Base-by-base conservation (phyloP, 2,888 invertebrate genomes). In the Galerucella pusilla region DNA sequence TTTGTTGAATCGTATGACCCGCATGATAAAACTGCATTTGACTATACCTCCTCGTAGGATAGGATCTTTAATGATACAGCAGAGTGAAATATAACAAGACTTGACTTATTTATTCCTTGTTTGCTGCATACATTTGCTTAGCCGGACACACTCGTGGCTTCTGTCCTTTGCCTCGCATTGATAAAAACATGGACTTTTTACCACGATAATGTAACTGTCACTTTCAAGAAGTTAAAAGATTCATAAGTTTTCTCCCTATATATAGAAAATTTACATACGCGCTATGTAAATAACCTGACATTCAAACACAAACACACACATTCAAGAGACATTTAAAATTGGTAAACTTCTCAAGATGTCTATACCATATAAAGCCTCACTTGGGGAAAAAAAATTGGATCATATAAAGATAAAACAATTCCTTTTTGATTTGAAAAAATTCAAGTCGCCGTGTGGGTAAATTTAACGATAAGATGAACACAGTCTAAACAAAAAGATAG, bases 381-480 rank as follows among this genome's bases (percentile, higher is more conserved):
- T 6, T 11, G 64, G 25, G 25, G 69, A 73, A 73, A 72, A 73
- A 75, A 75, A 42, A 42, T 75, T 73, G 75, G 75, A 75, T 75
- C 69, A 75, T 75, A 75, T 75, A 65, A 73, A 75, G 73, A 75
- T 75, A 75, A 75, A 69, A 75, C 75, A 75, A 75, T 73, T 75
- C 75, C 75, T 75, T 75, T 73, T 73, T 28, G 65, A 75, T 75
- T 71, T 67, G 7, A 60, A 69, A 65, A 63, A 73, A 16, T 9
- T 20, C 20, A n/a, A 4, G 52, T 68, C 16, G 46, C 60, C 52
- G 57, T 61, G 49, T 61, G 49, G 52, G 60, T 60, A 61, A 70
- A 54, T 11, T 64, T 28, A 45, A 10, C 66, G 74, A 74, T 70
- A 70, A 70, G 65, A 52, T 49, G 35, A 49, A 60, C 74, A 69